Evolutionary conservation across 2,113 vertebrate genomes (phyloP), one percentile per base, ranked within the genome.

Genomic region (Hylia prasina): DNA sequence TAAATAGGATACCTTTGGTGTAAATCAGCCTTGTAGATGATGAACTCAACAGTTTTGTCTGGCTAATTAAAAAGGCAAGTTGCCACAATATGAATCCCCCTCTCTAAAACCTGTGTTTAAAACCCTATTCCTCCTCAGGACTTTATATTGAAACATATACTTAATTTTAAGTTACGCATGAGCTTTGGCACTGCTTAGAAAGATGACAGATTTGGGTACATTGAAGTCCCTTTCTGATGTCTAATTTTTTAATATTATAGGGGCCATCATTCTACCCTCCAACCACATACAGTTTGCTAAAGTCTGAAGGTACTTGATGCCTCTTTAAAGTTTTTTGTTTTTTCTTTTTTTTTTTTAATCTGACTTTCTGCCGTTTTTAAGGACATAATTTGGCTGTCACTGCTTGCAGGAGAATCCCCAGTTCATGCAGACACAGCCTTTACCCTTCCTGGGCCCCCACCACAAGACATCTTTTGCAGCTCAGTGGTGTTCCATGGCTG

Each of bases 1-100:
- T 39, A 9, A 94, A 76, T 89, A 71, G n/a, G 65, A 92, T 82
- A 71, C n/a, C 54, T 96, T 92, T 83, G 66, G 79, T 86, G 75
- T 73, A 92, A 90, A 88, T 93, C 64, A 86, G 42, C 54, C 87
- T 69, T 0, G 0, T 73, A 63, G 42, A 70, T 79, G 77, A 82
- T 66, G 56, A 95, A 72, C 50, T 63, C 40, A 72, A 50, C 56
- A 68, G n/a, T 82, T 93, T 83, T 90, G 28, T 54, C 33, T 78
- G 56, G 40, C 21, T 89, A 84, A 93, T 78, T 92, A 76, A n/a
- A 65, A 87, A 69, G 13, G 31, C 10, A 79, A 84, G 33, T 75
- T 86, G 39, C 33, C 63, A 77, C 54, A 69, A 35, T 15, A 39
- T 1, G 3, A 88, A 91, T 50, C 2, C 17, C 4, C 13, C 14